These are phyloP conservation scores for Hypsibius dujardini DNA, from an alignment of 1,140 invertebrate species.

Conservation along the genomic window DNA sequence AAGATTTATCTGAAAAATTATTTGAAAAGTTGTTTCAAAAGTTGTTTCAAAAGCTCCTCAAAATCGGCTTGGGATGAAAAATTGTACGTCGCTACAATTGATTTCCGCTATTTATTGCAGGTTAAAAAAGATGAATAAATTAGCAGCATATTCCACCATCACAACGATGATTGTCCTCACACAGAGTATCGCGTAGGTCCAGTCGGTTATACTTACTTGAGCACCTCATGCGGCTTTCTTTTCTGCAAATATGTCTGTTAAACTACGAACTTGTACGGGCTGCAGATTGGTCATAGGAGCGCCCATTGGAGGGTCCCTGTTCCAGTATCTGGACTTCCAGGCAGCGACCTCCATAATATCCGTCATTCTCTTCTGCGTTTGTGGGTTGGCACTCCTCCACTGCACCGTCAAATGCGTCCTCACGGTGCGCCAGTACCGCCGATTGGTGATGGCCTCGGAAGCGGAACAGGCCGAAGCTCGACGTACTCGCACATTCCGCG, in stretches of 20 bases:
- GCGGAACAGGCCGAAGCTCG: no score
- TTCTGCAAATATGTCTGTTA: no score
- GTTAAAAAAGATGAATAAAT: constrained; percentile 7
- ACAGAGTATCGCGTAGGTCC: neutral
- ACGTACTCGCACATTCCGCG: no score
- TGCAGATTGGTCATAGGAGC: neutral
- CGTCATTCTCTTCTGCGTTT: neutral
- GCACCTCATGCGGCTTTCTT: neutral
- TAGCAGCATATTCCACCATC: constrained; percentile 13
- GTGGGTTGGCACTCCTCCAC: neutral
- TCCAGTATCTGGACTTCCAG: neutral
- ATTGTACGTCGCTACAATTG: neutral
- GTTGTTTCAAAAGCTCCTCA: no score
- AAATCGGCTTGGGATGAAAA: no score
- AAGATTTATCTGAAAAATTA: no score
- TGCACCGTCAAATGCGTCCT: neutral
- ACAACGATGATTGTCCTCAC: neutral
- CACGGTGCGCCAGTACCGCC: neutral
- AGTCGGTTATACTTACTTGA: neutral
- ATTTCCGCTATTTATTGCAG: neutral
- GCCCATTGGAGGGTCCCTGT: neutral
- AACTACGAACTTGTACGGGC: no score
- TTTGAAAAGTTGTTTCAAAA: no score
- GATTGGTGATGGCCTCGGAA: neutral
- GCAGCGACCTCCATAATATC: neutral